Base-by-base conservation (phyloP, 2,797 vertebrate species). In the Mormyrus hasselquistii region DNA sequence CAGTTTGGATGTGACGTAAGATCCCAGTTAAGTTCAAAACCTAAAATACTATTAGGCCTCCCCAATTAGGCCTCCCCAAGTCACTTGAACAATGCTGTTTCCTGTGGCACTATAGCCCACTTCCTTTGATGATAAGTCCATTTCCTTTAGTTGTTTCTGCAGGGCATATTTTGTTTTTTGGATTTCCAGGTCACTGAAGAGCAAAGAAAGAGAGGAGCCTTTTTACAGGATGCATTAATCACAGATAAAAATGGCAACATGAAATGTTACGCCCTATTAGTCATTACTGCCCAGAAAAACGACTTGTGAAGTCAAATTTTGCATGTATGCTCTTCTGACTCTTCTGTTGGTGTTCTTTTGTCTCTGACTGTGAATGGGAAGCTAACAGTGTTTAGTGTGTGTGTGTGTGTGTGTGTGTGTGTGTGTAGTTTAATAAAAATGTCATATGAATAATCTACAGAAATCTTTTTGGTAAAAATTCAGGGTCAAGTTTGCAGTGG, bases 171-270 rank as follows among this genome's bases (percentile, higher is more conserved):
- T 49, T 49, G 22, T 10, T 85, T 85, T 52, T 85, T 22, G 82
- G 47, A 29, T 85, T 50, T 85, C 82, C 82, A 52, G 82, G 82
- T 85, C 47, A 85, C 47, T n/a, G 22, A 85, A 52, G 10, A 85
- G 82, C 82, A 85, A 29, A 85, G 44, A 14, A 52, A 29, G 49
- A 52, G 82, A 52, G 82, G 79, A 83, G 25, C 47, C 47, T 85
- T 85, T 85, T 29, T 47, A 47, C 10, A 49, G 82, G 82, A 85
- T 85, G 49, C 49, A 85, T 85, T 47, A 85, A 85, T 85, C 44
- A 85, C 82, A 85, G n/a, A 52, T 85, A 85, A 85, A 85, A 85
- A 49, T 85, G 82, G 82, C 1, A 85, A 50, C 44, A 84, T 84
- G 49, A 49, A 49, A 83, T 49, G 47, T 49, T 22, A 83, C 41